Evolutionary conservation across 2,113 vertebrate genomes (phyloP).

Genomic region (Lasiurus borealis): DNA sequence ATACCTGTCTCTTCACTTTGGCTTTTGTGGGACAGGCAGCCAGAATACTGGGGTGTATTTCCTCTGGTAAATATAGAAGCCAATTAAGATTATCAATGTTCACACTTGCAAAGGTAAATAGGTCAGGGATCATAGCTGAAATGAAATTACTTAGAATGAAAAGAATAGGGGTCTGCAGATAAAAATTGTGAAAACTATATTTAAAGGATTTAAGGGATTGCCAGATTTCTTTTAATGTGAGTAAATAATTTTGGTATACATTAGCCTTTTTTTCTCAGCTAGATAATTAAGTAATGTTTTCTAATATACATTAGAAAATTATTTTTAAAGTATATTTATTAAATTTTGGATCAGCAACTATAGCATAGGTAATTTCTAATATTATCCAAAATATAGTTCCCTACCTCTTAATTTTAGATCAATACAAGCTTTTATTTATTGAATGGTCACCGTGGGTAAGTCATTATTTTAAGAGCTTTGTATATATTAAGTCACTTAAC

Average conservation of each 20-base stretch:
- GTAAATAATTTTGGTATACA: neutral
- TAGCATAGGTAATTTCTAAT: neutral
- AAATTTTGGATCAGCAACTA: neutral
- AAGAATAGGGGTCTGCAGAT: neutral
- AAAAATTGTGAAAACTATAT: neutral
- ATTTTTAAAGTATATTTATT: neutral
- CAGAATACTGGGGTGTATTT: neutral
- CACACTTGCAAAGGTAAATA: neutral
- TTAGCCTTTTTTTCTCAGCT: neutral
- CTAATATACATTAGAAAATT: neutral
- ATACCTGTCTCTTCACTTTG: neutral
- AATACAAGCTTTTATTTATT: neutral
- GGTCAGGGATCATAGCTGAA: neutral
- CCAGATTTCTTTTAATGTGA: neutral
- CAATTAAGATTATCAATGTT: no score
- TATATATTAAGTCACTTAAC: neutral
- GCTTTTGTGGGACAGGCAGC: neutral
- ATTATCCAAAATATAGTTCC: neutral
- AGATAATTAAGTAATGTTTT: neutral
- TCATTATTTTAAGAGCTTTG: neutral
- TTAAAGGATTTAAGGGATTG: neutral
- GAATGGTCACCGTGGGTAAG: neutral
- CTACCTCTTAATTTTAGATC: neutral
- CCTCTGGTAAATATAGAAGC: neutral
- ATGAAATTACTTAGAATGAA: neutral